Conservation (phyloP, 2,797 vertebrate genomes). For the Malacoraja senta region DNA sequence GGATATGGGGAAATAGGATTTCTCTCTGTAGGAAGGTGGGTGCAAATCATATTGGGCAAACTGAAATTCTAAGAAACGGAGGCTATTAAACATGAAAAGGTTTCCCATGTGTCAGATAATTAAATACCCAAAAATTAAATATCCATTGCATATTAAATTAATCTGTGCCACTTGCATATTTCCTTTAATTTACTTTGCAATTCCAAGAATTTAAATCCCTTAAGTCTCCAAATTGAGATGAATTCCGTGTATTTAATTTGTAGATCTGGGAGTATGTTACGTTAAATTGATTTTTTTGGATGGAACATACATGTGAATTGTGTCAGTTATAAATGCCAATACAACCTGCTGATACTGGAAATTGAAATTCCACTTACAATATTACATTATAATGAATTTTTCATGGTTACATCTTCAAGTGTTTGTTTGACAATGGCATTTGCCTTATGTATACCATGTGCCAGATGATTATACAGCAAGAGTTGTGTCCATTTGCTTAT, state of each 20-base stretch:
- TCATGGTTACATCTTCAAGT: not conserved
- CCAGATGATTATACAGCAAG: not conserved
- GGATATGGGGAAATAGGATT: not conserved
- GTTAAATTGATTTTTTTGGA: not conserved
- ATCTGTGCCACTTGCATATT: not conserved
- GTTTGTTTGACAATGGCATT: not conserved
- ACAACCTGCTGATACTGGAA: not conserved
- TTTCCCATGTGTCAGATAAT: not conserved
- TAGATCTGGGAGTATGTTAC: not conserved
- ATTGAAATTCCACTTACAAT: not conserved
- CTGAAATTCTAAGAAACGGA: not conserved
- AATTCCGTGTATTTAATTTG: not conserved
- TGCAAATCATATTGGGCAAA: not conserved
- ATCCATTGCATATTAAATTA: not conserved
- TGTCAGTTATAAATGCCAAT: not conserved
- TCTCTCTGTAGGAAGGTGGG: not conserved
- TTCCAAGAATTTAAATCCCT: not conserved
- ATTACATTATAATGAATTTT: not conserved
- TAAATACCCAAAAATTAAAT: not conserved
- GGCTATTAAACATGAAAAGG: not conserved
- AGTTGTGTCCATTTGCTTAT: too few relatives aligned
- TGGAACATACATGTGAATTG: not conserved
- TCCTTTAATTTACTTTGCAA: not conserved
- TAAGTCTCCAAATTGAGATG: not conserved
- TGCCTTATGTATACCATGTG: not conserved